Evolutionary conservation across 1,140 invertebrate genomes (phyloP).

Genomic region (Cotesia glomerata): DNA sequence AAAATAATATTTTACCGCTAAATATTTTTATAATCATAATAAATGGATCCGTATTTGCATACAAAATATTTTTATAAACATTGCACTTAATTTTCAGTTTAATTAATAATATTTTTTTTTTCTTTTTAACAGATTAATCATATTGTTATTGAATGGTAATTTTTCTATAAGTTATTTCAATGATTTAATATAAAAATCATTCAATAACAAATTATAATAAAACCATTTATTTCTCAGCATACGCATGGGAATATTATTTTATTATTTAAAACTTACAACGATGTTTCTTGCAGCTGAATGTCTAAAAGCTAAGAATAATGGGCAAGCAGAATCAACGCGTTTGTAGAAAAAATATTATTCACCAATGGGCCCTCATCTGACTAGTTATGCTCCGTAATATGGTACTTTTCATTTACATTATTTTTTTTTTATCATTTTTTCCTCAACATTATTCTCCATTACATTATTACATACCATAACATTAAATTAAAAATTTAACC

Average conservation of each 20-base stretch:
- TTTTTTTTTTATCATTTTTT: slow-evolving; percentile 49
- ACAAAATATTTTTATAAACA: too few species aligned
- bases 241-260: slow-evolving; percentile 25
- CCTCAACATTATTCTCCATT: not conserved
- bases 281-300: slow-evolving; percentile 62
- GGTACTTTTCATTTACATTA: slow-evolving; percentile 55
- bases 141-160: too few species aligned
- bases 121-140: too few species aligned
- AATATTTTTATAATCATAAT: too few species aligned
- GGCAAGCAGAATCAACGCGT: slow-evolving; percentile 61
- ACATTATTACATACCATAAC: too few species aligned
- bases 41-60: too few species aligned
- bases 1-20: too few species aligned
- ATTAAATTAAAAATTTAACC: too few species aligned
- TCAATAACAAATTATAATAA: not conserved
- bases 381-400: slow-evolving; percentile 54
- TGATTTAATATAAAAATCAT: too few species aligned
- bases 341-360: slow-evolving; percentile 51
- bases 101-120: too few species aligned
- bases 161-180: too few species aligned
- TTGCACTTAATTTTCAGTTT: not conserved
- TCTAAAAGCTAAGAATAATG: slow-evolving; percentile 63
- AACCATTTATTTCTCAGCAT: not conserved
- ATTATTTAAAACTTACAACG: slow-evolving; percentile 39
- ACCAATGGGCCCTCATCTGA: slow-evolving; percentile 54